Conservation (phyloP, 2,888 invertebrate species). For the Scrobipalpa costella region DNA sequence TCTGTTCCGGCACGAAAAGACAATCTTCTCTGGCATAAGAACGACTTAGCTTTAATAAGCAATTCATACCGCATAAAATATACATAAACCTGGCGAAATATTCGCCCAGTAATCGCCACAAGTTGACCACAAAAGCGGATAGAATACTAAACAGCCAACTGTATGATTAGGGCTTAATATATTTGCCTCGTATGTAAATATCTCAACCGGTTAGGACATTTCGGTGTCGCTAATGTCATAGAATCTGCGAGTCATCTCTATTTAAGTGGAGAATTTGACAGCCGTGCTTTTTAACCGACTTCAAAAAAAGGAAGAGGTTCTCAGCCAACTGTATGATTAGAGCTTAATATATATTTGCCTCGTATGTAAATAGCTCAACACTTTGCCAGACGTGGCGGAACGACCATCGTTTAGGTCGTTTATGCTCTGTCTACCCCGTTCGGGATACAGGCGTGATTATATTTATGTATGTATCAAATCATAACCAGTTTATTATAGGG, state of each 20-base stretch:
- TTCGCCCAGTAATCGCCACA: not conserved
- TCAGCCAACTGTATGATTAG: too few species aligned
- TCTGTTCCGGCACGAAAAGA: not conserved
- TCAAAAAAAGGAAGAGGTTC: not conserved
- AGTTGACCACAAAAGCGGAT: not conserved
- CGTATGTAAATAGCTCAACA: too few species aligned
- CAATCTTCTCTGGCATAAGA: not conserved
- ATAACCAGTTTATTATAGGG: too few species aligned
- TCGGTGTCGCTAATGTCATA: not conserved
- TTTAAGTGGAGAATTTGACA: not conserved
- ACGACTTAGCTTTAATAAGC: not conserved
- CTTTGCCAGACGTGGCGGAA: too few species aligned
- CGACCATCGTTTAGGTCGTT: too few species aligned
- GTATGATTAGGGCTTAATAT: not conserved
- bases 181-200: slow-evolving; percentile 8
- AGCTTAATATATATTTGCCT: too few species aligned
- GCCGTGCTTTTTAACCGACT: not conserved
- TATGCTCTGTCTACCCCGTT: too few species aligned
- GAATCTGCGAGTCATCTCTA: not conserved
- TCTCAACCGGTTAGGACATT: slow-evolving; percentile 8
- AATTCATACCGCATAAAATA: not conserved
- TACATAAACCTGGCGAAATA: slow-evolving; percentile 1
- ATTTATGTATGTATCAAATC: too few species aligned
- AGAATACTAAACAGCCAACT: not conserved
- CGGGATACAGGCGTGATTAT: too few species aligned